Conservation (phyloP, 2,113 vertebrate species). For the Dolichotis patagonum region DNA sequence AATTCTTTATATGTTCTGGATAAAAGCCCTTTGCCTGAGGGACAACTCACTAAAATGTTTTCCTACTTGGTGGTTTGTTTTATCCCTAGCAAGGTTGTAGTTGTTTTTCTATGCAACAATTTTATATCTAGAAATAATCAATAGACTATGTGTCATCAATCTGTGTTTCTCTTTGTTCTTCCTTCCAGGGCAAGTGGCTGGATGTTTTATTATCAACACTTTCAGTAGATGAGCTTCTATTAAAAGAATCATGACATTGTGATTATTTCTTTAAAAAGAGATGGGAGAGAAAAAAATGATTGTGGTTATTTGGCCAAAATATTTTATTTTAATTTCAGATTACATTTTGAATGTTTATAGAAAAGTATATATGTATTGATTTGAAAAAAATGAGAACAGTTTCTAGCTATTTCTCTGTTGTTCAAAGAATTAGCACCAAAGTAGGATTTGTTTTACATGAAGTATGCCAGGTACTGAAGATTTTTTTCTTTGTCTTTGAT, state of each 20-base stretch:
- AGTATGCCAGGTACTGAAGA: not conserved
- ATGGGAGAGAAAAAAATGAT: not conserved
- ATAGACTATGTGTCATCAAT: not conserved
- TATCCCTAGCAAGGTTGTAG: not conserved
- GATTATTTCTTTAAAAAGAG: not conserved
- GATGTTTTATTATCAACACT: not conserved
- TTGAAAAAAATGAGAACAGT: slow-evolving; percentile 1
- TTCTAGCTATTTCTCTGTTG: not conserved
- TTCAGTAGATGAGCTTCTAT: slow-evolving; percentile 5
- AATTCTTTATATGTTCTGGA: not conserved
- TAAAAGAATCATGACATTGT: not conserved
- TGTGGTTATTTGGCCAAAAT: slow-evolving; percentile 20
- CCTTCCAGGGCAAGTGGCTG: not conserved
- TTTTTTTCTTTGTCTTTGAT: not conserved
- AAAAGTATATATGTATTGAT: not conserved
- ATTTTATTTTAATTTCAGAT: slow-evolving; percentile 47
- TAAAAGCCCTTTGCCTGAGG: not conserved
- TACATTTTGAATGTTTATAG: slow-evolving; percentile 21
- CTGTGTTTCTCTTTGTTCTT: not conserved
- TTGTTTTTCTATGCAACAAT: not conserved
- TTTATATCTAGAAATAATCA: not conserved
- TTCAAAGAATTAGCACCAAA: not conserved
- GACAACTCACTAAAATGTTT: not conserved
- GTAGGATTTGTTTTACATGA: not conserved
- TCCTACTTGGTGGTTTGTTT: not conserved